Evolutionary conservation across 2,113 vertebrate genomes (phyloP), one percentile per base, ranked within the genome.

Genomic region (Pedetes capensis): DNA sequence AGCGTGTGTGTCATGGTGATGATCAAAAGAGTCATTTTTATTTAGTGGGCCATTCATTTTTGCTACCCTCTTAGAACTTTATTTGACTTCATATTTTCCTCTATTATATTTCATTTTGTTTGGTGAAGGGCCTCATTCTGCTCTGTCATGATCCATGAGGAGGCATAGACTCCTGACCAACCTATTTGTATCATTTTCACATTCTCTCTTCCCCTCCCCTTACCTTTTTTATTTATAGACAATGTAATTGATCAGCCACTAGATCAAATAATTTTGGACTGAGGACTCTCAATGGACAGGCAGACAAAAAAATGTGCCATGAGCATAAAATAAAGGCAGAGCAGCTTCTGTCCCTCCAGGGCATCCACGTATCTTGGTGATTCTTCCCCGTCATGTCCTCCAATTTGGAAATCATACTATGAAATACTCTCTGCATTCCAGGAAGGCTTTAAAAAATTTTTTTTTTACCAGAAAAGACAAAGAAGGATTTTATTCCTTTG

Each of bases 21-120:
- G 39, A 95, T 80, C 84, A 49, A 80, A 72, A 34, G 83, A 68
- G 64, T 74, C 29, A 27, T 47, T 91, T 90, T 88, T 72, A 29
- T 89, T 88, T 93, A 55, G 51, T 47, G 69, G 47, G 23, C 2
- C 22, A 39, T 78, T 68, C 42, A 14, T 49, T 63, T 91, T 63
- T 61, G 71, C 22, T 78, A 22, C 8, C 17, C 6, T 57, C 89
- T 72, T 51, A 79, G n/a, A 86, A 23, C 37, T 90, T n/a, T n/a
- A n/a, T n/a, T 94, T 78, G 71, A 66, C 34, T 86, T 93, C 87
- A 4, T 81, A 2, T 55, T 88, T n/a, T 25, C 17, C 39, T 94
- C 34, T 68, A 34, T 68, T 61, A 32, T 23, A 63, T 75, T 86
- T 81, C 34, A 76, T 71, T 92, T 84, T n/a, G 20, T 37, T 91